A percentile compares a stretch with the other conserved stretches of the same genome.
Conservation (phyloP, 53 echinoderm and acorn worm genomes). For the Paracentrotus lividus region DNA sequence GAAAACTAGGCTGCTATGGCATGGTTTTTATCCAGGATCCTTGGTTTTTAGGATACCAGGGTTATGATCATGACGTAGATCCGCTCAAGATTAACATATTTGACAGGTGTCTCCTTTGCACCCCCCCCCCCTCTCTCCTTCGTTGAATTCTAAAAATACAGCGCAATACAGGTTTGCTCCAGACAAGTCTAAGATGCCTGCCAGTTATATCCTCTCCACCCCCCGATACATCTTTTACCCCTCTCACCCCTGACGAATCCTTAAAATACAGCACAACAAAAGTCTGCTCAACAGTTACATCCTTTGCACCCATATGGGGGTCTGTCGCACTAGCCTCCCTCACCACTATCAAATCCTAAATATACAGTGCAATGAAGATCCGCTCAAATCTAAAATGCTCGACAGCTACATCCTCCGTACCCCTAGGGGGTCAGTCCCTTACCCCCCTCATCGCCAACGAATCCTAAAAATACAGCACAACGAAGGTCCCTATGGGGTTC, state of each 20-base stretch:
- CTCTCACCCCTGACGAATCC: not conserved
- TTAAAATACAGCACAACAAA: too few relatives aligned
- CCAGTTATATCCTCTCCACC: not conserved
- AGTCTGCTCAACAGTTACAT: too few relatives aligned
- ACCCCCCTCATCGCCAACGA: not conserved
- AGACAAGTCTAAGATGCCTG: not conserved
- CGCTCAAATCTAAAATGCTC: conserved; percentile 4
- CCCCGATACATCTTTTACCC: not conserved
- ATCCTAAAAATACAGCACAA: conserved; percentile 10
- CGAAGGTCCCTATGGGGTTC: too few relatives aligned
- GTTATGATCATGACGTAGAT: conserved; percentile 21
- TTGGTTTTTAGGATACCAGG: not conserved
- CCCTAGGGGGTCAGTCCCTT: not conserved
- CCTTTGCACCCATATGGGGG: too few relatives aligned
- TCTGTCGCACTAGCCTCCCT: too few relatives aligned
- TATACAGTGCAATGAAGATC: too few relatives aligned
- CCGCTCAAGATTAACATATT: conserved; percentile 1
- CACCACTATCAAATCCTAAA: too few relatives aligned
- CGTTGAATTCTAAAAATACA: conserved; percentile 7
- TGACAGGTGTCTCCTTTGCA: not conserved
- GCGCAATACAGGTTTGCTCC: too few relatives aligned
- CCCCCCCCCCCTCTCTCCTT: not conserved
- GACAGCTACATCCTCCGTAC: not conserved
- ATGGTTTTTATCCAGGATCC: not conserved
- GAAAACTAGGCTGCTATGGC: too few relatives aligned